These are phyloP conservation scores for Agriotes lineatus DNA, from an alignment of 2,888 invertebrate species.

Conservation along the genomic window DNA sequence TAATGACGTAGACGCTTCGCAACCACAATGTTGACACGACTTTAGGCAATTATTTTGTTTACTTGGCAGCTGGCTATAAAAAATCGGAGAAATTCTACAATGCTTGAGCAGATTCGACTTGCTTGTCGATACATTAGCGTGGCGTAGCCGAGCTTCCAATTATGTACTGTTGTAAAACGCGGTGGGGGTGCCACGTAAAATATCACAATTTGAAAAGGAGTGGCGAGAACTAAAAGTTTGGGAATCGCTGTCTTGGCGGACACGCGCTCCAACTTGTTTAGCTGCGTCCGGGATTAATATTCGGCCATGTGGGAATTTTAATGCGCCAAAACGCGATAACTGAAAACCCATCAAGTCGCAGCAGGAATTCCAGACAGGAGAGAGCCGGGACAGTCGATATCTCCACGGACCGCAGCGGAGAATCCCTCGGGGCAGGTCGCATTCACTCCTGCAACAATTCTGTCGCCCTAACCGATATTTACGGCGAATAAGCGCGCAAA, in stretches of 20 bases:
- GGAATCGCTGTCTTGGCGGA: conserved; percentile 4
- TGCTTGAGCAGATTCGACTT: too few relatives aligned
- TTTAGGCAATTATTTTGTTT: too few relatives aligned
- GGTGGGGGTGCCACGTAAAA: too few relatives aligned
- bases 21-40: too few relatives aligned
- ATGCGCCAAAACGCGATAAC: conserved; percentile 28
- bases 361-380: conserved; percentile 36
- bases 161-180: too few relatives aligned
- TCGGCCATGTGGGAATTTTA: conserved; percentile 28
- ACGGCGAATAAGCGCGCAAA: conserved; percentile 49
- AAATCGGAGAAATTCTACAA: too few relatives aligned
- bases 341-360: conserved; percentile 36
- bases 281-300: neutral
- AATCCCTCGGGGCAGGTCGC: conserved; percentile 37
- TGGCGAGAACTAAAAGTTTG: too few relatives aligned
- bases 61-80: too few relatives aligned
- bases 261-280: neutral
- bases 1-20: too few relatives aligned
- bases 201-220: too few relatives aligned
- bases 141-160: too few relatives aligned
- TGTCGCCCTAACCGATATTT: conserved; percentile 49
- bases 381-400: conserved; percentile 36
- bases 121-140: too few relatives aligned
- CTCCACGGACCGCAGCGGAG: conserved; percentile 29
- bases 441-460: conserved; percentile 36